Base-by-base conservation (phyloP, 2,888 invertebrate genomes). In the Magallana nippona region DNA sequence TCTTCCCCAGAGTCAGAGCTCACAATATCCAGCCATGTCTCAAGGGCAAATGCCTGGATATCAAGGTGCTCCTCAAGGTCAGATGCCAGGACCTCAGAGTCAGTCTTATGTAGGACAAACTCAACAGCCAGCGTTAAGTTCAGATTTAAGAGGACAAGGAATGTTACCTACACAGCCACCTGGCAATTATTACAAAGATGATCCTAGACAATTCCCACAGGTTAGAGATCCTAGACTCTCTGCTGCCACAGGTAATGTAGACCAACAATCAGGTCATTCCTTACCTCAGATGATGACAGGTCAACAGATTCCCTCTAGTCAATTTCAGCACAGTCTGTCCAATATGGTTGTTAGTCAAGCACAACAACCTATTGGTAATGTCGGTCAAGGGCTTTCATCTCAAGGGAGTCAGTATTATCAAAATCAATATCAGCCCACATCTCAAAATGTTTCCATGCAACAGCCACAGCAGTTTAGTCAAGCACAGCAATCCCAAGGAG, bases 331-430 rank as follows among this genome's bases (percentile, higher is more conserved):
- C 57, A 78, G 62, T 56, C 78, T 60, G 55, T 44, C n/a, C n/a
- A 78, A 32, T 27, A 27, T 13, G 17, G 55, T 15, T 15, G 19
- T n/a, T 19, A 56, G 55, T 63, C 63, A n/a, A 27, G 62, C 22
- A 19, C 13, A 32, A 15, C 17, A 32, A 17, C 55, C 44, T 17
- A 10, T 56, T 2, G 55, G 10, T 15, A 81, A 17, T 62, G 44
- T 17, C 15, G 22, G 32, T n/a, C 81, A 81, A 44, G 62, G 81
- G 17, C 55, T 1, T 27, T 13, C 55, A 44, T 17, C 27, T 62
- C 44, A 78, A 82, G 82, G 62, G 17, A 19, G 63, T 27, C 62
- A 63, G 22, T 86, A 86, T 71, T 86, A 62, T 78, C 82, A 84
- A 17, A 79, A 44, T 55, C 82, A 60, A 27, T 60, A 22, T 78